Conservation (phyloP, 2,113 vertebrate species). For the Eublepharis macularius region DNA sequence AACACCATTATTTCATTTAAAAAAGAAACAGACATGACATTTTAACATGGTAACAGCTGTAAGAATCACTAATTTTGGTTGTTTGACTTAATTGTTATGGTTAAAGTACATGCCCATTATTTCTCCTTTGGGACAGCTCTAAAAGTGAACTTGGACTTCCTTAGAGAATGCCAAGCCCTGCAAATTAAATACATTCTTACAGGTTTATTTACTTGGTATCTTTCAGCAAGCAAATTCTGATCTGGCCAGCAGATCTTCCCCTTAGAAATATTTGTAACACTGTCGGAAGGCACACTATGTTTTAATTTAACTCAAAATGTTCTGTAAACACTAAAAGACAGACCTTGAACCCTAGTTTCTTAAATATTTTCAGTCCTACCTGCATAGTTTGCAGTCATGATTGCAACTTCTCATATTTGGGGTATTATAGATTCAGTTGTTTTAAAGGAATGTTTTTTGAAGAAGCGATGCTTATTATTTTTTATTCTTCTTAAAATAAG, state of each 20-base stretch:
- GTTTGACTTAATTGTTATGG: not conserved
- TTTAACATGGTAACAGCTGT: not conserved
- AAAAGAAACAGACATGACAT: not conserved
- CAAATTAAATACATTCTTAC: not conserved
- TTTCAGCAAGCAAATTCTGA: not conserved
- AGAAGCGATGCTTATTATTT: not conserved
- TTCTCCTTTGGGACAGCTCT: not conserved
- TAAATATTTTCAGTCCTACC: not conserved
- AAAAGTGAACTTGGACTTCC: accelerated
- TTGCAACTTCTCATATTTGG: not conserved
- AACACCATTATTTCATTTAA: not conserved
- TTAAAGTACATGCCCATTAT: not conserved
- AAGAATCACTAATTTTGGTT: not conserved
- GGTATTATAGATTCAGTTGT: not conserved
- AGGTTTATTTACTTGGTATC: not conserved
- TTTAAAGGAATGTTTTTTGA: not conserved
- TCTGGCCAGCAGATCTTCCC: not conserved
- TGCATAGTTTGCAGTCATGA: not conserved
- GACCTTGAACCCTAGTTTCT: not conserved
- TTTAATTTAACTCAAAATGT: not conserved
- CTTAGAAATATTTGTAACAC: not conserved
- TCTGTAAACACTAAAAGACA: not conserved
- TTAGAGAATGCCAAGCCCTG: not conserved
- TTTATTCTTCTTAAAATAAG: not conserved
- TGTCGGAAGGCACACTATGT: not conserved